A percentile compares a stretch with the other conserved stretches of the same genome.
phyloP scores from a whole-genome alignment of 2,888 invertebrate species.

The Lagria hirta region DNA sequence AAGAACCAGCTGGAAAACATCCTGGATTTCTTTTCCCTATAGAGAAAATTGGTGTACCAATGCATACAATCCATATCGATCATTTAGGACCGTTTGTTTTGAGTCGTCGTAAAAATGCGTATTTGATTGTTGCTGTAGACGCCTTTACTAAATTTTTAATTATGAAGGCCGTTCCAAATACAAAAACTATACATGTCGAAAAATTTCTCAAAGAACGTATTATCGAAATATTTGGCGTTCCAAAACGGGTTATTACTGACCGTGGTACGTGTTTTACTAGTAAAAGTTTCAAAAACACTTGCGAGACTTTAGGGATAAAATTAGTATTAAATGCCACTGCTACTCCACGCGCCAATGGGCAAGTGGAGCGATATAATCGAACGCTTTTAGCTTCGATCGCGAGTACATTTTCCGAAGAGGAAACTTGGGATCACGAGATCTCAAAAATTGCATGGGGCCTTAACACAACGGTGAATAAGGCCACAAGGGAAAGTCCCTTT shows the following conservation, averaged over 20 bases:
- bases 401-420: no score
- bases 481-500: no score
- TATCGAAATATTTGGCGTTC: constrained; percentile 23
- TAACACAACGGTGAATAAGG: no score
- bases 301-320: constrained; percentile 25
- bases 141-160: constrained; percentile 47
- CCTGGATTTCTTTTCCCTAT: constrained; percentile 47
- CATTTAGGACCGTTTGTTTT: constrained; percentile 48
- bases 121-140: constrained; percentile 44
- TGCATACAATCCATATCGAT: constrained; percentile 49
- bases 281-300: constrained; percentile 23
- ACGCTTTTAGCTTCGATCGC: no score
- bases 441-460: no score
- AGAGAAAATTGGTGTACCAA: constrained; percentile 39
- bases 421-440: no score
- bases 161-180: constrained; percentile 39
- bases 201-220: constrained; percentile 2
- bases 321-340: constrained; percentile 34
- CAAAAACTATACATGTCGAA: constrained; percentile 27
- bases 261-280: constrained; percentile 29
- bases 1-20: constrained; percentile 35
- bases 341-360: constrained; percentile 38
- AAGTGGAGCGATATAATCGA: constrained; percentile 35
- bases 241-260: constrained; percentile 29
- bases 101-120: constrained; percentile 39